These are phyloP conservation scores for Troides oblongomaculatus DNA, from an alignment of 2,888 invertebrate species.

Conservation along the genomic window DNA sequence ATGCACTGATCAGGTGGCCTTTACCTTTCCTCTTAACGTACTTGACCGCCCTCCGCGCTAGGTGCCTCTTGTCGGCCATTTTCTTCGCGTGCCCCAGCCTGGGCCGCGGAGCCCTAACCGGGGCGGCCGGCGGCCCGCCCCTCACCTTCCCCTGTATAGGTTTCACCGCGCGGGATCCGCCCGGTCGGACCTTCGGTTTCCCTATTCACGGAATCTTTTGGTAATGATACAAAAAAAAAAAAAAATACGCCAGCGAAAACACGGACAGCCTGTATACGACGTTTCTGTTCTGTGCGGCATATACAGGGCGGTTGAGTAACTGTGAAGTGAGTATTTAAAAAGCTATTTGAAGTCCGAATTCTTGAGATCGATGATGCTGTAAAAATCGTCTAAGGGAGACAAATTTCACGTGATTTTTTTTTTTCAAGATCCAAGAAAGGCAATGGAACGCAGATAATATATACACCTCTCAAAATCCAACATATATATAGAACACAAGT, in stretches of 20 bases:
- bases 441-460: too few species aligned
- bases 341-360: too few species aligned
- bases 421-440: too few species aligned
- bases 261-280: too few species aligned
- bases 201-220: slow-evolving; percentile 6
- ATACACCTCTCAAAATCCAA: too few species aligned
- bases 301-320: too few species aligned
- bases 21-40: slow-evolving; percentile 71
- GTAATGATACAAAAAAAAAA: neutral
- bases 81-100: slow-evolving; percentile 49
- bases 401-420: too few species aligned
- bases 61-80: slow-evolving; percentile 55
- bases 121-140: neutral
- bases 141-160: neutral
- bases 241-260: neutral
- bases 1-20: neutral
- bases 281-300: too few species aligned
- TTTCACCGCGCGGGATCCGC: slow-evolving; percentile 2
- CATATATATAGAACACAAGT: too few species aligned
- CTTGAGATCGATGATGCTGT: too few species aligned
- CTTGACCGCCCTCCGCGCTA: slow-evolving; percentile 58
- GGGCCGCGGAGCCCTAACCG: slow-evolving; percentile 36
- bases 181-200: slow-evolving; percentile 5
- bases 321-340: too few species aligned
- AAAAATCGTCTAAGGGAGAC: too few species aligned